Conservation (phyloP, 1,140 invertebrate genomes). For the Heliconius nattereri region DNA sequence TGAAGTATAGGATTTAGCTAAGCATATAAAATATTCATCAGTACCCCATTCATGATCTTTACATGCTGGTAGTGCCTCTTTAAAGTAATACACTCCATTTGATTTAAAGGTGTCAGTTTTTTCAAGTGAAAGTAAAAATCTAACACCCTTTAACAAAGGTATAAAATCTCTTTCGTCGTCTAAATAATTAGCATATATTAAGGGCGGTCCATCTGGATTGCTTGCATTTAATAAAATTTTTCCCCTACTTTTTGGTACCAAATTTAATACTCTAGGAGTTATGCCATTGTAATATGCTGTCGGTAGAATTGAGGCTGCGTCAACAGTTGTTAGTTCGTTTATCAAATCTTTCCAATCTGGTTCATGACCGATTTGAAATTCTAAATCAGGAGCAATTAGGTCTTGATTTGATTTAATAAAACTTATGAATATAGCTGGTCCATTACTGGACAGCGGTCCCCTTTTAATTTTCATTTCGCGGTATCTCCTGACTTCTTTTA, state of each 20-base stretch:
- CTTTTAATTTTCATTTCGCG: constrained; percentile 44
- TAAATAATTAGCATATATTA: constrained; percentile 91
- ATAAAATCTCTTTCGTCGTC: constrained; percentile 82
- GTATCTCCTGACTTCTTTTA: constrained; percentile 32
- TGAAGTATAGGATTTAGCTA: constrained; percentile 84
- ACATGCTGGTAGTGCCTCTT: constrained; percentile 83
- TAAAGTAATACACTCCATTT: constrained; percentile 81
- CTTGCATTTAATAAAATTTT: constrained; percentile 83
- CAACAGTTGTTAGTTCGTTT: constrained; percentile 37
- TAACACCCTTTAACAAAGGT: constrained; percentile 70
- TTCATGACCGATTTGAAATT: constrained; percentile 60
- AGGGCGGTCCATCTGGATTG: constrained; percentile 87
- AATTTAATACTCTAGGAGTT: constrained; percentile 36
- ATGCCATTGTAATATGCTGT: constrained; percentile 42
- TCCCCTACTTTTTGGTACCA: constrained; percentile 83
- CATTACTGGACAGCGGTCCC: constrained; percentile 76
- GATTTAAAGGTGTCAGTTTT: constrained; percentile 81
- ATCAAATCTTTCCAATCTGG: constrained; percentile 36
- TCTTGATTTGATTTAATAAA: constrained; percentile 75
- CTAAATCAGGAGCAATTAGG: constrained; percentile 82
- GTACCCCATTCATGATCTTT: constrained; percentile 82
- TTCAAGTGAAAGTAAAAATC: constrained; percentile 45
- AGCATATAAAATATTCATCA: constrained; percentile 87
- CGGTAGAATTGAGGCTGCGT: constrained; percentile 41
- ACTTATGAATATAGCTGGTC: constrained; percentile 72